A percentile compares a stretch with the other conserved stretches of the same genome.
These are phyloP conservation scores for Xiphydria camelus DNA, from an alignment of 2,888 invertebrate species.

Conservation along the genomic window DNA sequence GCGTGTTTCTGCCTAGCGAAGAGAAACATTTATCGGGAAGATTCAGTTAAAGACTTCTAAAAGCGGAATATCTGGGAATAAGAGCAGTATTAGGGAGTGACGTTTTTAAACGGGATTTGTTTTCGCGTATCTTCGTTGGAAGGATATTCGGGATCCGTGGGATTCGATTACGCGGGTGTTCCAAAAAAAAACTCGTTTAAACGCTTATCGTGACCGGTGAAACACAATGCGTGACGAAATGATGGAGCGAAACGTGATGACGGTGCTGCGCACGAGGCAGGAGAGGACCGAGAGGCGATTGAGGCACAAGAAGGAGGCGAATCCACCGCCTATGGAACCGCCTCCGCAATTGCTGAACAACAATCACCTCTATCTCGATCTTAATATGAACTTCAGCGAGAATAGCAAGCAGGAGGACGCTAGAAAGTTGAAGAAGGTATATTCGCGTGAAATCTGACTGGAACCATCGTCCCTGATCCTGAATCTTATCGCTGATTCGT, in stretches of 20 bases:
- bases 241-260: conserved; percentile 42
- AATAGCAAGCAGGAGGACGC: conserved; percentile 31
- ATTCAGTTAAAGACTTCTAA: too few relatives aligned
- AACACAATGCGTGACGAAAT: conserved; percentile 21
- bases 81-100: too few relatives aligned
- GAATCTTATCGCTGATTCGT: too few relatives aligned
- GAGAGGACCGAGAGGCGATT: conserved; percentile 44
- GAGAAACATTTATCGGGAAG: too few relatives aligned
- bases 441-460: too few relatives aligned
- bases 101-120: too few relatives aligned
- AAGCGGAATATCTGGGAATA: too few relatives aligned
- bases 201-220: neutral
- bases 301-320: conserved; percentile 44
- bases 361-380: conserved; percentile 41
- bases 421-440: conserved; percentile 35
- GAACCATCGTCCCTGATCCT: too few relatives aligned
- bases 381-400: conserved; percentile 42
- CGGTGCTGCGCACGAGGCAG: conserved; percentile 44
- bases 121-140: neutral
- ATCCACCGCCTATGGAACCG: conserved; percentile 45
- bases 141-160: neutral
- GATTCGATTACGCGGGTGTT: neutral
- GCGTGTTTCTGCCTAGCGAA: too few relatives aligned
- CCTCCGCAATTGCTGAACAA: conserved; percentile 41
- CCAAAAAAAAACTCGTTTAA: neutral